A percentile compares a stretch with the other conserved stretches of the same genome.
Evolutionary conservation across 2,113 vertebrate species (phyloP).

Genomic region (Apus apus): DNA sequence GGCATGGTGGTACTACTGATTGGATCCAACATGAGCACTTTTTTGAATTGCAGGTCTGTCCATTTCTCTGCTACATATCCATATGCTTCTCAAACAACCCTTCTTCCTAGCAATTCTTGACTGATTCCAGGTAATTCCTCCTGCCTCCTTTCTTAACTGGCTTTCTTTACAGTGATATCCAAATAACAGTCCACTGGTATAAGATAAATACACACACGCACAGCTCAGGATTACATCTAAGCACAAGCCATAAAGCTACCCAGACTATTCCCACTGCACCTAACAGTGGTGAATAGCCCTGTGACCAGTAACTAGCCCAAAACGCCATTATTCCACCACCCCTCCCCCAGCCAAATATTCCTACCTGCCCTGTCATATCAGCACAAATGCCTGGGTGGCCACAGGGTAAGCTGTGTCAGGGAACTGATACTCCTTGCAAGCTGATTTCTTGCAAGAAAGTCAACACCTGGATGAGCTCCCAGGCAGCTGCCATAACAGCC

Average conservation of each 20-base stretch:
- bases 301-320: neutral
- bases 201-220: neutral
- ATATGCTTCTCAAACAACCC: neutral
- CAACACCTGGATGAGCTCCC: neutral
- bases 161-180: neutral
- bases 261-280: neutral
- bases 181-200: neutral
- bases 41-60: neutral
- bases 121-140: neutral
- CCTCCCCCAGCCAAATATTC: neutral
- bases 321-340: neutral
- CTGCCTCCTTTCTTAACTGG: neutral
- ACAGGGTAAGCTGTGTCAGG: neutral
- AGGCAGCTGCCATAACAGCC: constrained; percentile 37
- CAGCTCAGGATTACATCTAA: neutral
- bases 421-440: neutral
- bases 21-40: neutral
- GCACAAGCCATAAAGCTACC: neutral
- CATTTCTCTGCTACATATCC: neutral
- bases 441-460: neutral
- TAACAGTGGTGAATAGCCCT: neutral
- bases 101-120: neutral
- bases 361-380: neutral
- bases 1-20: accelerated
- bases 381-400: neutral